phyloP scores from a whole-genome alignment of 1,140 invertebrate species.

The Caerostris darwini region DNA sequence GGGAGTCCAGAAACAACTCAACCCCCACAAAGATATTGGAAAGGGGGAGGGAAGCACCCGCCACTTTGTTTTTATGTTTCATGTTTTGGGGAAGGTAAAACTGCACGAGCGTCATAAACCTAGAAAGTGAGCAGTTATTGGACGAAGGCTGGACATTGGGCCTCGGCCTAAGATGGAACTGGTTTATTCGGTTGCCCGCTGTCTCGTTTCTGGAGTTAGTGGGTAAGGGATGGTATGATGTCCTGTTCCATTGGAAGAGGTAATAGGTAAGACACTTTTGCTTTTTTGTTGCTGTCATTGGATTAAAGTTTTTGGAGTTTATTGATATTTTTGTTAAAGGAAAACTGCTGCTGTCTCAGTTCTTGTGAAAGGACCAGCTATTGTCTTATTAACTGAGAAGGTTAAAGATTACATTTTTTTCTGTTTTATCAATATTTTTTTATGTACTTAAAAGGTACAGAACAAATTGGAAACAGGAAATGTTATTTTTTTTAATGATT shows the following conservation, averaged over 20 bases:
- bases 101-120: constrained; percentile 1
- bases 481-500: no score
- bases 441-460: no score
- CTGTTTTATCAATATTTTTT: no score
- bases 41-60: background rate
- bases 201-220: background rate
- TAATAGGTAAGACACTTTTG: constrained; percentile 2
- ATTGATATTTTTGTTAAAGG: background rate
- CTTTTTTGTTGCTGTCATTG: background rate
- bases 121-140: constrained; percentile 31
- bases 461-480: no score
- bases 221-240: background rate
- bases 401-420: no score
- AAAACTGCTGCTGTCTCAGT: no score
- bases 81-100: constrained; percentile 32
- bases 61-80: constrained; percentile 54
- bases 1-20: constrained; percentile 19
- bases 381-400: background rate
- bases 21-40: constrained; percentile 24
- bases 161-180: background rate
- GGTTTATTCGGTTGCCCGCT: background rate
- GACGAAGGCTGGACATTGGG: background rate
- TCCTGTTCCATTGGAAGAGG: background rate
- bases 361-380: background rate
- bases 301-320: constrained; percentile 3